These are phyloP conservation scores for Diadumene lineata DNA, from an alignment of 92 coral and sea anemone species.

Conservation along the genomic window DNA sequence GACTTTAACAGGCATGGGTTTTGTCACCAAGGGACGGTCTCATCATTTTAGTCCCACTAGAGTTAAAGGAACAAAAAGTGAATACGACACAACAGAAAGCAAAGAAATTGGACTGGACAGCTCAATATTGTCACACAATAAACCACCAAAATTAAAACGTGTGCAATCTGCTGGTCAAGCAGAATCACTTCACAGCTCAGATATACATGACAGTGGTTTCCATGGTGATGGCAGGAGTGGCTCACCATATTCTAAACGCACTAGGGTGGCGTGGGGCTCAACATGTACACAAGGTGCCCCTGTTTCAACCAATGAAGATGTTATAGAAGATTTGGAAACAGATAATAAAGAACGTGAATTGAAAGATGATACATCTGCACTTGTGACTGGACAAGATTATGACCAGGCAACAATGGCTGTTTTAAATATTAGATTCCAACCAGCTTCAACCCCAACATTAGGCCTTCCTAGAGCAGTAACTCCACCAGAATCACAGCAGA, in stretches of 20 bases:
- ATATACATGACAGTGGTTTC: conserved; percentile 44
- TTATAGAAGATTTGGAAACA: conserved; percentile 27
- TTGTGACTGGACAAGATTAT: conserved; percentile 49
- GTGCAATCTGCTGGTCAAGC: conserved; percentile 67
- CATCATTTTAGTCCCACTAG: conserved; percentile 49
- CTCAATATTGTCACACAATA: conserved; percentile 54
- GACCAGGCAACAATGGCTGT: conserved; percentile 80
- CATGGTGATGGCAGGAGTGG: conserved; percentile 45
- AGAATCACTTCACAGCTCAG: conserved; percentile 31
- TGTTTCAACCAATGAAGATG: conserved; percentile 28
- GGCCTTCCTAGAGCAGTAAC: conserved; percentile 82
- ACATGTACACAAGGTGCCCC: conserved; percentile 28
- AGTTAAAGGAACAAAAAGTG: conserved; percentile 40
- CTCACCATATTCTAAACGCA: conserved; percentile 51
- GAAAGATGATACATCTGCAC: background rate
- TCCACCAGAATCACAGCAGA: conserved; percentile 71
- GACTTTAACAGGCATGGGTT: conserved; percentile 28
- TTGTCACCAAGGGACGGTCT: conserved; percentile 37
- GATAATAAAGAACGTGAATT: background rate
- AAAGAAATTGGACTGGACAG: conserved; percentile 52
- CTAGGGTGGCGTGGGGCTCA: conserved; percentile 70
- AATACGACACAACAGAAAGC: conserved; percentile 46
- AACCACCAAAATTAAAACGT: conserved; percentile 64
- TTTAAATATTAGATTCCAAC: conserved; percentile 72
- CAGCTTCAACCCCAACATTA: conserved; percentile 84